Evolutionary conservation across 2,797 vertebrate species (phyloP), one percentile per base, ranked within the genome.

Genomic region (Macropodus opercularis): DNA sequence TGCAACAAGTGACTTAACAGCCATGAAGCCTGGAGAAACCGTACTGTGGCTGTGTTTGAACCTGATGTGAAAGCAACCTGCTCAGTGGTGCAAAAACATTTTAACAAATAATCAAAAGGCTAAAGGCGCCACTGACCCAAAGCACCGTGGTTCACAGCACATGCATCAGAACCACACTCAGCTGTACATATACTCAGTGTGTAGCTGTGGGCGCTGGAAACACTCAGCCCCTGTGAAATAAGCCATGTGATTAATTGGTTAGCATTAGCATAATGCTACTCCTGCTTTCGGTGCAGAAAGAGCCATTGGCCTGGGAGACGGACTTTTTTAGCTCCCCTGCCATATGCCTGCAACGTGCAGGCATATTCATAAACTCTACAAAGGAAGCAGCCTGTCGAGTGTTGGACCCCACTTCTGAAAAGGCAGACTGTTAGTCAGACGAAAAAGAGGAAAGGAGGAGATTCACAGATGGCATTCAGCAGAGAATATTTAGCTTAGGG

Each of bases 381-480:
- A 61, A 55, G 11, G 17, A 53, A 18, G 46, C 21, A 43, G 39
- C 24, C 42, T 34, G 49, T 27, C 0, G 19, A 52, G 44, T 55
- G 61, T 59, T 35, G 23, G 60, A 50, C 19, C 23, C 14, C 8
- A 2, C 31, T 17, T 14, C 24, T 18, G 6, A 68, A 67, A 38
- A 54, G 3, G 13, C 62, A 46, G 38, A 18, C 38, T 39, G 48
- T 71, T 62, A 57, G 70, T 63, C 26, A 67, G 12, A 39, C 36
- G 49, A 54, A 70, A 41, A 31, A 31, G 39, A 55, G 36, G 35
- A 12, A 31, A 56, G 42, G 47, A 59, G 29, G 17, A 43, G 31
- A 62, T 72, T 66, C 61, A 56, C 80, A 84, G 84, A 84, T 85
- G 82, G 77, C 73, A 62, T 83, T 75, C 63, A 51, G 58, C 35